phyloP scores from a whole-genome alignment of 2,888 invertebrate species.

The Scotopteryx bipunctaria region DNA sequence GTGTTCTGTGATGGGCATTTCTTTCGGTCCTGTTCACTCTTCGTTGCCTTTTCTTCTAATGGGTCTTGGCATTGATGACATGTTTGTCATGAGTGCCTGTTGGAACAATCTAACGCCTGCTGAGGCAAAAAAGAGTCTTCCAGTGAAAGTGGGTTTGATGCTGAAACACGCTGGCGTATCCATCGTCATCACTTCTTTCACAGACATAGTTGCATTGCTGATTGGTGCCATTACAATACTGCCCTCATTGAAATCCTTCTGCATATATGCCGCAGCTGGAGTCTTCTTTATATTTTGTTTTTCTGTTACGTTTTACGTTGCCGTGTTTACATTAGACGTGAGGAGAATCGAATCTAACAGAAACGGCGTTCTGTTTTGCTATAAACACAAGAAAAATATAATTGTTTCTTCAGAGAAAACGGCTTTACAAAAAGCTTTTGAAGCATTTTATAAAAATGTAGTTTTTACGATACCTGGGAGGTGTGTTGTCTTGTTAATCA shows the following conservation, averaged over 20 bases:
- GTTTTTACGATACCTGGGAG: conserved; percentile 87
- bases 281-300: conserved; percentile 89
- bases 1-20: conserved; percentile 87
- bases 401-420: conserved; percentile 81
- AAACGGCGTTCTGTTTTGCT: conserved; percentile 87
- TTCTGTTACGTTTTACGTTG: conserved; percentile 92
- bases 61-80: conserved; percentile 92
- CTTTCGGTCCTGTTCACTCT: conserved; percentile 92
- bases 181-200: conserved; percentile 92
- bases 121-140: conserved; percentile 78
- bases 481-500: conserved; percentile 84
- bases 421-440: conserved; percentile 83
- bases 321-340: conserved; percentile 89
- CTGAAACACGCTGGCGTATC: conserved; percentile 92
- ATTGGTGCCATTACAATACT: conserved; percentile 91
- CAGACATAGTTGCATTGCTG: conserved; percentile 90
- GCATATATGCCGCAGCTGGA: conserved; percentile 90
- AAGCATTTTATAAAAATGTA: conserved; percentile 84
- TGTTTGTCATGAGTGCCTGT: conserved; percentile 92
- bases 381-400: conserved; percentile 82
- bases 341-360: conserved; percentile 84
- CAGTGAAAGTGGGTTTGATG: conserved; percentile 87
- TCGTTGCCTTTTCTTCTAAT: conserved; percentile 91
- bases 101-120: conserved; percentile 86
- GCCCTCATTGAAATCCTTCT: conserved; percentile 91